Base-by-base conservation (phyloP, 2,113 vertebrate species). In the Conger conger region DNA sequence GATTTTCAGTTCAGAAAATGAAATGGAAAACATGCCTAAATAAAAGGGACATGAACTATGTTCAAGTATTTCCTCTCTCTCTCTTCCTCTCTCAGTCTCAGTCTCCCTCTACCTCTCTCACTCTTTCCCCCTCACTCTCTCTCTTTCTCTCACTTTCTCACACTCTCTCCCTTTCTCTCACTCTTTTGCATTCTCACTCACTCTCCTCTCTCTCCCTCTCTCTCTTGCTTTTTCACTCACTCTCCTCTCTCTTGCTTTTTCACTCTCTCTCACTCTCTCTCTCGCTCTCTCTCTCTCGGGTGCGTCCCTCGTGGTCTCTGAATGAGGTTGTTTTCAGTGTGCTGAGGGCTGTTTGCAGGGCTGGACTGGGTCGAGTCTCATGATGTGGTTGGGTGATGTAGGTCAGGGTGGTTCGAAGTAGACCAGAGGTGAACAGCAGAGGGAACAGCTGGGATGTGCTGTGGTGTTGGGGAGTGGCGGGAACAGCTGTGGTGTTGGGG, bases 371-470 rank as follows among this genome's bases (percentile, higher is more conserved):
- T 37, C 11, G 33, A 78, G 76, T 18, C 35, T 78, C 4, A 5
- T 78, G 35, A 37, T 38, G 4, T 17, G 76, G 35, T 16, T 18
- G 76, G 76, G 33, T 8, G 36, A 78, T 78, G 76, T 78, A 78
- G 76, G 76, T 82, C 80, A 82, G 53, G n/a, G 35, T 30, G 53
- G 53, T 60, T 57, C 33, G 37, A 82, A 57, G 60, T 81, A 81
- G 45, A n/a, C 27, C 42, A 20, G 30, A 54, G 45, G 80, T n/a
- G 80, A 82, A 16, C 40, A 17, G 45, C 5, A 17, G n/a, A n/a
- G 40, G 79, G 40, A 81, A 42, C 6, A 42, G 36, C 78, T 50
- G 45, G 45, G 8, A n/a, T 1, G 50, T 53, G 16, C 50, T 53
- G 50, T 53, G 16, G 50, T 53, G 6, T 53, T 53, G 50, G 16